Conservation (phyloP, 2,888 invertebrate species). For the Neoscelio sp. region DNA sequence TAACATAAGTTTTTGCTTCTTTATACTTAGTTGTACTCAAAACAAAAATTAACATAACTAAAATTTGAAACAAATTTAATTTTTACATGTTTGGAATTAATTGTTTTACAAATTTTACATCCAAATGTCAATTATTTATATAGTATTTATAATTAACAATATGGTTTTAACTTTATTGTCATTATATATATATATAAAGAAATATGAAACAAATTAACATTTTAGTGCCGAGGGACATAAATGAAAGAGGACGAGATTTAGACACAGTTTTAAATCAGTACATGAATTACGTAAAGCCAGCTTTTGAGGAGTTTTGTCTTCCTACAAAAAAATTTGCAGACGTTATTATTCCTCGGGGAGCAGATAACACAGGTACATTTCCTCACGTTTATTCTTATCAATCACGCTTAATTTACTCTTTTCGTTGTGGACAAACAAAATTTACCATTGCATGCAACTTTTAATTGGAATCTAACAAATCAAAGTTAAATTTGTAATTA, state of each 20-base stretch:
- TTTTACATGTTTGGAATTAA: no score
- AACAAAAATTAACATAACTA: no score
- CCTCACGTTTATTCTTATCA: slow-evolving; percentile 27
- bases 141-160: not conserved
- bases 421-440: slow-evolving; percentile 7
- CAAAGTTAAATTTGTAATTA: no score
- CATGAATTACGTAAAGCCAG: slow-evolving; percentile 99
- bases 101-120: no score
- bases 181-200: slow-evolving; percentile 22
- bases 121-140: not conserved
- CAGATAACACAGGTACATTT: slow-evolving; percentile 95
- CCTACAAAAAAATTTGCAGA: slow-evolving; percentile 99
- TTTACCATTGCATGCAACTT: no score
- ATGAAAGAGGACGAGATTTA: slow-evolving; percentile 96
- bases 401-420: not conserved
- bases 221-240: slow-evolving; percentile 97
- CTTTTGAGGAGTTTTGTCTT: slow-evolving; percentile 99
- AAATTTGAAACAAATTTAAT: no score
- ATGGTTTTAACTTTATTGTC: not conserved
- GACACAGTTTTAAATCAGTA: slow-evolving; percentile 98
- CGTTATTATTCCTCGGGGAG: slow-evolving; percentile 99
- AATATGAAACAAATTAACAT: no score
- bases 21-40: no score
- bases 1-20: no score
- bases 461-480: no score